Conservation (phyloP, 2,888 invertebrate species). For the Aphelenchoides bicaudatus region DNA sequence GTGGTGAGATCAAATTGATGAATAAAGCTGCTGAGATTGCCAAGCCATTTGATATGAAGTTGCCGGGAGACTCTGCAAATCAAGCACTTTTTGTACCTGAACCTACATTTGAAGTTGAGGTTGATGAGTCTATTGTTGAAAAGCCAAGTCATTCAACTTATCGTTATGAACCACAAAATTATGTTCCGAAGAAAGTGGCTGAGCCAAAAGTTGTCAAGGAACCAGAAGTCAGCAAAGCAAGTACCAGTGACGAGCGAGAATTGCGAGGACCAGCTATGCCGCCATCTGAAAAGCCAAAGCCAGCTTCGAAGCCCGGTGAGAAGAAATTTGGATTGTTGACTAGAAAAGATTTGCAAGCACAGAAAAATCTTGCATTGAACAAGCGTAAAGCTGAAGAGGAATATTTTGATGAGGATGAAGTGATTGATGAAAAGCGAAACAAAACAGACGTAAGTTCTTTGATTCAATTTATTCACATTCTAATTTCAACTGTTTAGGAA, state of each 20-base stretch:
- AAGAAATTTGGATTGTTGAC: slow-evolving; percentile 28
- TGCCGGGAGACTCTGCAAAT: background rate
- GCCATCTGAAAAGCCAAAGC: background rate
- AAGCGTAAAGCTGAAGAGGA: slow-evolving; percentile 22
- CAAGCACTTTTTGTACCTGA: background rate
- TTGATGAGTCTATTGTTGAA: background rate
- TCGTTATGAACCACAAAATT: background rate
- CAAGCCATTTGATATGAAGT: slow-evolving; percentile 38
- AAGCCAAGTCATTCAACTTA: background rate
- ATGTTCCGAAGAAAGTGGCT: background rate
- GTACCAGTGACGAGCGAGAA: background rate
- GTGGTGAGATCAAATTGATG: slow-evolving; percentile 26
- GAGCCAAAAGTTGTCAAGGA: background rate
- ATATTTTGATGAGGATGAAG: slow-evolving; percentile 15
- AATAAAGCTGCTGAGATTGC: slow-evolving; percentile 45
- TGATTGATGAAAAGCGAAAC: slow-evolving; percentile 15
- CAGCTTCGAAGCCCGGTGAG: background rate
- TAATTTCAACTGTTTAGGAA: slow-evolving; percentile 10
- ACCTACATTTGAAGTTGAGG: too few species aligned
- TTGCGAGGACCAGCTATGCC: slow-evolving; percentile 6
- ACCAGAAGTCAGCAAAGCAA: background rate
- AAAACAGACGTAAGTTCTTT: slow-evolving; percentile 7
- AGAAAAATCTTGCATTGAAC: slow-evolving; percentile 23
- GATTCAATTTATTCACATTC: slow-evolving; percentile 1
- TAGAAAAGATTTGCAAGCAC: slow-evolving; percentile 24